phyloP scores from a whole-genome alignment of 2,888 invertebrate species.

The Polymixis lichenea region DNA sequence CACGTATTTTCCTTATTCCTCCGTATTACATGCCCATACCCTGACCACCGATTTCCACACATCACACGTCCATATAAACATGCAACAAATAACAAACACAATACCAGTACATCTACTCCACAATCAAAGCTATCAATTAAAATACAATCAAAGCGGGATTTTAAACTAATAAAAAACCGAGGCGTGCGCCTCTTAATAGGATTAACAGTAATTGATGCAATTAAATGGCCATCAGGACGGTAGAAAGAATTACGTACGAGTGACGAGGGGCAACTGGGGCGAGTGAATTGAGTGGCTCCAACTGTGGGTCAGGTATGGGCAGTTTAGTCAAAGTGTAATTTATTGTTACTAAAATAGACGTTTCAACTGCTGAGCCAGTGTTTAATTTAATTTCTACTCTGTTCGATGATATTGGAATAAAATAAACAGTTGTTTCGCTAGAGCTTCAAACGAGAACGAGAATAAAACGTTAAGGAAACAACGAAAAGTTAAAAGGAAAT shows the following conservation, averaged over 20 bases:
- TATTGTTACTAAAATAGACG: conserved; percentile 7
- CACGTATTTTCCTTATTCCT: too few relatives aligned
- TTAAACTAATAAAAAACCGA: conserved; percentile 40
- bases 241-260: conserved; percentile 58
- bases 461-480: too few relatives aligned
- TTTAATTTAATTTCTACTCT: not conserved
- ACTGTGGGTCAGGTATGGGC: conserved; percentile 4
- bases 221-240: conserved; percentile 66
- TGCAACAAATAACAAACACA: not conserved
- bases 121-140: conserved; percentile 44
- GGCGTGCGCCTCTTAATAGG: conserved; percentile 46
- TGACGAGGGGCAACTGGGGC: conserved; percentile 12
- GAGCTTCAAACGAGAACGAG: not conserved
- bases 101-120: not conserved
- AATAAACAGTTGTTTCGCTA: not conserved
- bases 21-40: too few relatives aligned
- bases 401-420: not conserved
- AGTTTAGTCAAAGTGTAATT: conserved; percentile 15
- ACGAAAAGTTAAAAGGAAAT: too few relatives aligned
- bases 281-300: conserved; percentile 23
- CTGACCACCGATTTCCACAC: not conserved
- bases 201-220: conserved; percentile 66
- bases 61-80: not conserved
- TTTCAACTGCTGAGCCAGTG: not conserved
- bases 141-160: conserved; percentile 55